Conservation (phyloP, 1,140 invertebrate species). For the Druon quercuslanigerum region DNA sequence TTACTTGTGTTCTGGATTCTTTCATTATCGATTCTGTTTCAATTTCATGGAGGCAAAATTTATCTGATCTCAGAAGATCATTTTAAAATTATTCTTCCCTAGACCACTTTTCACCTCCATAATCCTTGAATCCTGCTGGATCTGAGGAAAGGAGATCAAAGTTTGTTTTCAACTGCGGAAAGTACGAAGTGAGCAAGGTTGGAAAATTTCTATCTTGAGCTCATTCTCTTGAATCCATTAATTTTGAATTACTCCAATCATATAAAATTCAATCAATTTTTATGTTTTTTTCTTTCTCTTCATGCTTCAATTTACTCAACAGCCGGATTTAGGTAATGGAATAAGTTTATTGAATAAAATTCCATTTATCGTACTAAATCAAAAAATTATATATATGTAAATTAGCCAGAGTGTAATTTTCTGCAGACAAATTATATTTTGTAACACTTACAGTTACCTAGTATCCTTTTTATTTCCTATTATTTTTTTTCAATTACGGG, state of each 20-base stretch:
- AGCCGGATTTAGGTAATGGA: too few relatives aligned
- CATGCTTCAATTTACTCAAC: not conserved
- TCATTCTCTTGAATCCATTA: not conserved
- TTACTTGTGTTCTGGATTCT: not conserved
- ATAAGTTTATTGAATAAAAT: too few relatives aligned
- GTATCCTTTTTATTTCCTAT: too few relatives aligned
- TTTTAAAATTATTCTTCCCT: conserved; percentile 15
- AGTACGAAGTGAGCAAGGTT: not conserved
- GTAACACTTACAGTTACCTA: too few relatives aligned
- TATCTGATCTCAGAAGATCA: not conserved
- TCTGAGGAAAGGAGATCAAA: not conserved
- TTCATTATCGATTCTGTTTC: not conserved
- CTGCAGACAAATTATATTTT: too few relatives aligned
- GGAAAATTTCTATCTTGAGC: conserved; percentile 4
- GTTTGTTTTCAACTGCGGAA: not conserved
- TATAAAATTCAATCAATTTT: not conserved
- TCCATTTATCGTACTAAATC: too few relatives aligned
- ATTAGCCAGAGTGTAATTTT: too few relatives aligned
- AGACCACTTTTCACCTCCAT: conserved; percentile 1
- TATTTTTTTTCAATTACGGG: too few relatives aligned
- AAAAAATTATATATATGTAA: too few relatives aligned
- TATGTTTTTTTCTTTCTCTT: not conserved
- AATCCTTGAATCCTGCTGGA: conserved; percentile 7
- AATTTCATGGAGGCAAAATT: conserved; percentile 16
- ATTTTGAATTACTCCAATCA: not conserved